Conservation (phyloP, 2,888 invertebrate species). For the Brenthis hecate region DNA sequence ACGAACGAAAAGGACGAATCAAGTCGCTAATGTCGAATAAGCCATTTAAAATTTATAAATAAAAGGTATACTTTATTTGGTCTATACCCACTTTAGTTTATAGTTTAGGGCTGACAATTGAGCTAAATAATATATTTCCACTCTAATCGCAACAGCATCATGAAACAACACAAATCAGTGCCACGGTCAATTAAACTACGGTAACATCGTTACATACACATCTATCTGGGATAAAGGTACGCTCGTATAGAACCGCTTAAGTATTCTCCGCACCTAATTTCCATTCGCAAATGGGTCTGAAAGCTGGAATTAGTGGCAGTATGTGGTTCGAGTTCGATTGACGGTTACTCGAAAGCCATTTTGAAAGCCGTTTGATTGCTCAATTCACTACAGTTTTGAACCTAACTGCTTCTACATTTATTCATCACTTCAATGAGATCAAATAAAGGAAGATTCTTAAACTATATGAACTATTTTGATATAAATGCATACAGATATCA, state of each 20-base stretch:
- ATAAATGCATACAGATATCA: neutral
- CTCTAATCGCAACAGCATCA: too few relatives aligned
- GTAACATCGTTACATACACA: constrained; percentile 3
- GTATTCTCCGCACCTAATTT: constrained; percentile 56
- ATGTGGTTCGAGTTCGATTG: constrained; percentile 53
- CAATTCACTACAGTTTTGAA: constrained; percentile 37
- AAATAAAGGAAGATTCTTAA: neutral
- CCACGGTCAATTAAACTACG: constrained; percentile 6
- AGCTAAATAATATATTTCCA: too few relatives aligned
- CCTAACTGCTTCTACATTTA: constrained; percentile 46
- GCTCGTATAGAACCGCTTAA: constrained; percentile 10
- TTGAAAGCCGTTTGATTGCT: constrained; percentile 59
- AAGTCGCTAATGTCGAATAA: too few relatives aligned
- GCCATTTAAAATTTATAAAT: too few relatives aligned
- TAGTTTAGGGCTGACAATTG: too few relatives aligned
- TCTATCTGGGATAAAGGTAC: neutral
- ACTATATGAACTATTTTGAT: neutral
- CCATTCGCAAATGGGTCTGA: constrained; percentile 71
- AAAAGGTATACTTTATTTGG: too few relatives aligned
- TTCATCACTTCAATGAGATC: constrained; percentile 18
- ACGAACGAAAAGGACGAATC: too few relatives aligned
- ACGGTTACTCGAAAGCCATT: constrained; percentile 61
- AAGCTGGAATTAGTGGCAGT: constrained; percentile 69
- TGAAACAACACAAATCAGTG: neutral
- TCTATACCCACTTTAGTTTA: too few relatives aligned